phyloP scores from a whole-genome alignment of 1,140 invertebrate species.

The Belonocnema kinseyi region DNA sequence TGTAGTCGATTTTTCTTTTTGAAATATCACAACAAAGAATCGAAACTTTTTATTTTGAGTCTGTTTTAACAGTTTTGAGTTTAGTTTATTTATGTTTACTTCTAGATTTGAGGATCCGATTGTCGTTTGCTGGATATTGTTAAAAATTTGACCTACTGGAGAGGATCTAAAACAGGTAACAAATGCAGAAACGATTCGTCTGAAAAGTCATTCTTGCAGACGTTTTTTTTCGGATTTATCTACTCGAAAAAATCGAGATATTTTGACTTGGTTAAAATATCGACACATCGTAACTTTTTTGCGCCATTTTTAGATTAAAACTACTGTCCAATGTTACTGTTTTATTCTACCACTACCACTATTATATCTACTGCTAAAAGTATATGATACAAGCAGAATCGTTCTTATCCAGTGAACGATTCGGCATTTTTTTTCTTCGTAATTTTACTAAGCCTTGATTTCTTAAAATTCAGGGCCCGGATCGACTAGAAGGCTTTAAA shows the following conservation, averaged over 20 bases:
- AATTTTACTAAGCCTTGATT: not conserved
- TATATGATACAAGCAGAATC: constrained; percentile 57
- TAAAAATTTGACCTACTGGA: constrained; percentile 1
- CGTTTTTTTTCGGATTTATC: not conserved
- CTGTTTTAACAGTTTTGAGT: not conserved
- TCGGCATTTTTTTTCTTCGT: not conserved
- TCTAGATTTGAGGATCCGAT: constrained; percentile 1
- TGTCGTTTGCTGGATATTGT: constrained; percentile 14
- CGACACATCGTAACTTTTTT: constrained; percentile 29
- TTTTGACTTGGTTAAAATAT: not conserved
- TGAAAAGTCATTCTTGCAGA: not conserved
- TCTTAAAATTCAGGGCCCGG: not conserved
- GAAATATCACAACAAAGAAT: constrained; percentile 28
- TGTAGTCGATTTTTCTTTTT: not conserved
- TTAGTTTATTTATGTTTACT: not conserved
- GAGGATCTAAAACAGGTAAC: not conserved
- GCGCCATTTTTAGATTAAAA: constrained; percentile 29
- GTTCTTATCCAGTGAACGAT: constrained; percentile 1
- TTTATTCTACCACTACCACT: constrained; percentile 24
- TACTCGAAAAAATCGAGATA: not conserved
- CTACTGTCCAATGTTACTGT: constrained; percentile 33
- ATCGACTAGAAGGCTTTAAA: no score
- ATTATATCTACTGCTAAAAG: constrained; percentile 45
- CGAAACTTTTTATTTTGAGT: not conserved
- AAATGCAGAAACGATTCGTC: constrained; percentile 22